Conservation (phyloP, 1,140 invertebrate genomes). For the Coelopa frigida region DNA sequence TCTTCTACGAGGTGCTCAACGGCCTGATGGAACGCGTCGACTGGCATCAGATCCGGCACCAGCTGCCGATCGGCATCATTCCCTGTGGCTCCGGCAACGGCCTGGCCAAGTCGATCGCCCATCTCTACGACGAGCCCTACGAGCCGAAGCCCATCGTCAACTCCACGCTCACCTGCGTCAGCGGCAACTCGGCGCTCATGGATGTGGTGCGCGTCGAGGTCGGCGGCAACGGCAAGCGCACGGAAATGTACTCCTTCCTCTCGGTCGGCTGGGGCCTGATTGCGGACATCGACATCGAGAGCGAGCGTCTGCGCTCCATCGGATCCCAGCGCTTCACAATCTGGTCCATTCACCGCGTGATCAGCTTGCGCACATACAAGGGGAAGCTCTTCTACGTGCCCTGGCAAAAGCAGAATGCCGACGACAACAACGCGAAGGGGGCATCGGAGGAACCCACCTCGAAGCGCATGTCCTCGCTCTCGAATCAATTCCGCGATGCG, state of each 20-base stretch:
- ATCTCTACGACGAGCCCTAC: conserved; percentile 74
- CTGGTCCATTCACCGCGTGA: conserved; percentile 75
- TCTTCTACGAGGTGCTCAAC: conserved; percentile 89
- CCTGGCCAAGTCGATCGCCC: conserved; percentile 74
- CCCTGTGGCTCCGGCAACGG: conserved; percentile 96
- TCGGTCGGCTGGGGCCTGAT: conserved; percentile 91
- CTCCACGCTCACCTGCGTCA: conserved; percentile 70
- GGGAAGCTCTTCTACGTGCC: conserved; percentile 62
- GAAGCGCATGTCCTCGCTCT: neutral
- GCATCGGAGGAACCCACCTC: neutral
- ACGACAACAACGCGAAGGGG: neutral
- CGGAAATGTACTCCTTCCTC: conserved; percentile 80
- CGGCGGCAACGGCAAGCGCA: conserved; percentile 49
- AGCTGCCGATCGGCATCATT: conserved; percentile 77
- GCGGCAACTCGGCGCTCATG: conserved; percentile 68
- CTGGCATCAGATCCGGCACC: conserved; percentile 68
- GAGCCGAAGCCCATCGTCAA: conserved; percentile 68
- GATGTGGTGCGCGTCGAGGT: conserved; percentile 78
- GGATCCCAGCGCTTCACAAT: conserved; percentile 86
- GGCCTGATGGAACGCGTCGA: conserved; percentile 80
- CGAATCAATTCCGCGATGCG: neutral
- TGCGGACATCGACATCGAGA: conserved; percentile 97
- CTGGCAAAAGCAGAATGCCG: neutral
- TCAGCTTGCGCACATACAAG: conserved; percentile 62
- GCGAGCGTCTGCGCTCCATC: conserved; percentile 79